phyloP scores from a whole-genome alignment of 2,797 vertebrate genomes.

The Novumbra hubbsi region DNA sequence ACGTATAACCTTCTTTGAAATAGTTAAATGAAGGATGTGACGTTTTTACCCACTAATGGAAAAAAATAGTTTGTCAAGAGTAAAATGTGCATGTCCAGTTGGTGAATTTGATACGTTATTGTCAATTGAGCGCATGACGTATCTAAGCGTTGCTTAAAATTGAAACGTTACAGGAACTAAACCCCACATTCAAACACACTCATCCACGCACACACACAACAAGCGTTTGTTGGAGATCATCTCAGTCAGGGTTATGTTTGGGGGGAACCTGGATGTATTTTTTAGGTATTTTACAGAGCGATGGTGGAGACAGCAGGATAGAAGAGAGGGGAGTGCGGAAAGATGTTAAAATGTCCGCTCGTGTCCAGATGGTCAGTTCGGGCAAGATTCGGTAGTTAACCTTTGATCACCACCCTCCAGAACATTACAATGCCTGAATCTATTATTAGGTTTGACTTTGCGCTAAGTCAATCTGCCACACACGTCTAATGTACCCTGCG shows the following conservation, averaged over 20 bases:
- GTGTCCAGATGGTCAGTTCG: slow-evolving; percentile 26
- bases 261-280: neutral
- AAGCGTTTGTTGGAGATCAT: neutral
- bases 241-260: neutral
- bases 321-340: neutral
- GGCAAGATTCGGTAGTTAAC: slow-evolving; percentile 29
- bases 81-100: neutral
- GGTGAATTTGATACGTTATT: neutral
- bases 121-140: neutral
- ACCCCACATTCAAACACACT: neutral
- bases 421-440: neutral
- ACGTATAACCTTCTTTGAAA: neutral
- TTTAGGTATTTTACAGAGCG: neutral
- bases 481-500: neutral
- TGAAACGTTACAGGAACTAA: neutral
- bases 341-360: slow-evolving; percentile 6
- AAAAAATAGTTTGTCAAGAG: neutral
- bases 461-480: slow-evolving; percentile 22
- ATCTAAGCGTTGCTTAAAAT: neutral
- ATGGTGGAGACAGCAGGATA: neutral
- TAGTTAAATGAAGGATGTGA: neutral
- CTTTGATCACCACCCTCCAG: slow-evolving; percentile 9
- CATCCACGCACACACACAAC: neutral
- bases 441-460: slow-evolving; percentile 9
- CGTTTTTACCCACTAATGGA: neutral